A percentile compares a stretch with the other conserved stretches of the same genome.
phyloP scores from a whole-genome alignment of 37 sponge, comb jelly and placozoan genomes.

The Axinella damicornis region DNA sequence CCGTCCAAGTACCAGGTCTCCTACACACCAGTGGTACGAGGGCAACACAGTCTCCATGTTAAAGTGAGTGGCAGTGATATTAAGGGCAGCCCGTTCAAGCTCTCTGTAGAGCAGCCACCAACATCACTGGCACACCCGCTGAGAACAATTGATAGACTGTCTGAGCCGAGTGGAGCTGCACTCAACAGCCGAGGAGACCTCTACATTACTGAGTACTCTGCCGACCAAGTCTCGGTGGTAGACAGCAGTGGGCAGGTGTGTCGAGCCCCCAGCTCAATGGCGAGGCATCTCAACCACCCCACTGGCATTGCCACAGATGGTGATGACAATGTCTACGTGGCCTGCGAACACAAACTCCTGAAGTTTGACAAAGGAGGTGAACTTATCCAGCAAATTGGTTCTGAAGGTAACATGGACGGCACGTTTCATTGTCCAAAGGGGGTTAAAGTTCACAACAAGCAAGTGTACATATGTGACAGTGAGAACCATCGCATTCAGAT shows the following conservation, averaged over 20 bases:
- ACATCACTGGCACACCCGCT: too few relatives aligned
- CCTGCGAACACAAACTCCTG: neutral
- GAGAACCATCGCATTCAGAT: slow-evolving; percentile 4
- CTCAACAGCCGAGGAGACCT: neutral
- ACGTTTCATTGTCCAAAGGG: neutral
- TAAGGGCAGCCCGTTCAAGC: too few relatives aligned
- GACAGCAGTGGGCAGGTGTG: neutral
- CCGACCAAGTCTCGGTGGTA: neutral
- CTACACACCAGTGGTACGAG: too few relatives aligned
- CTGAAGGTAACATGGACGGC: neutral
- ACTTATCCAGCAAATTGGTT: neutral
- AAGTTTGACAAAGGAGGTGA: neutral
- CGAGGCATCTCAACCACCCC: neutral
- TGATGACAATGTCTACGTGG: slow-evolving; percentile 2
- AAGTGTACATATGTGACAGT: slow-evolving; percentile 24
- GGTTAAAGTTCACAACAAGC: neutral
- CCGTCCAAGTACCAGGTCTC: too few relatives aligned
- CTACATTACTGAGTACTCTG: neutral
- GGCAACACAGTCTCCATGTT: too few relatives aligned
- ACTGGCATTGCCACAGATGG: neutral
- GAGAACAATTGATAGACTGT: neutral
- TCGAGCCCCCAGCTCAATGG: neutral
- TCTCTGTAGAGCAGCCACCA: too few relatives aligned
- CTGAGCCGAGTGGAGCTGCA: neutral
- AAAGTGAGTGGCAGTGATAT: too few relatives aligned